These are phyloP conservation scores for Ypsolopha scabrella DNA, from an alignment of 2,888 invertebrate genomes.

Conservation along the genomic window DNA sequence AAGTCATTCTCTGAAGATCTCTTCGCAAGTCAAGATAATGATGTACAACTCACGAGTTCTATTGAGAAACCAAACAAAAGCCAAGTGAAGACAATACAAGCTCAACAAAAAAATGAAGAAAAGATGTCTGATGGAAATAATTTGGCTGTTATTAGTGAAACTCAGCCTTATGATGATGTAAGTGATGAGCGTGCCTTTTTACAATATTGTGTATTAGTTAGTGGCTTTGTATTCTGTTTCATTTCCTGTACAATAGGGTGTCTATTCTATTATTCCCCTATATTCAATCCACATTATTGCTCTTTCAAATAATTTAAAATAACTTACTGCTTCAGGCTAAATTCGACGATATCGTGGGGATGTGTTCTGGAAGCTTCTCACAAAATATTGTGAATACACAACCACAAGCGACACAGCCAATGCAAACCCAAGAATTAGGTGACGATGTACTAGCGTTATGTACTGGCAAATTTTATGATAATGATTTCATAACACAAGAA, in stretches of 20 bases:
- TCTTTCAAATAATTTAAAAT: not conserved
- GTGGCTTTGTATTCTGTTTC: not conserved
- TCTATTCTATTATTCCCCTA: too few species aligned
- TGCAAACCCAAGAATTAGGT: slow-evolving; percentile 45
- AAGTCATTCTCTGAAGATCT: slow-evolving; percentile 39
- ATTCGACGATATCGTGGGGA: slow-evolving; percentile 62
- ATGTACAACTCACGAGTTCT: not conserved
- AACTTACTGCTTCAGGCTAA: slow-evolving; percentile 27
- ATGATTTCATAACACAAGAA: slow-evolving; percentile 37
- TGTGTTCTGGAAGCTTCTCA: slow-evolving; percentile 69
- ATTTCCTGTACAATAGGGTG: not conserved
- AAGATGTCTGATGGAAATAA: slow-evolving; percentile 11
- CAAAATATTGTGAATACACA: slow-evolving; percentile 52
- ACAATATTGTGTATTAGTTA: not conserved
- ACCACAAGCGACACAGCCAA: slow-evolving; percentile 24
- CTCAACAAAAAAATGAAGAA: not conserved
- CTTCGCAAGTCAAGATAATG: slow-evolving; percentile 39
- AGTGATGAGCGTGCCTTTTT: slow-evolving; percentile 15
- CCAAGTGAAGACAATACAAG: slow-evolving; percentile 17
- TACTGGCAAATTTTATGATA: slow-evolving; percentile 69
- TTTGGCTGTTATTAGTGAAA: slow-evolving; percentile 22
- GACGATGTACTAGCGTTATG: slow-evolving; percentile 66
- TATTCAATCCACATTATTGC: not conserved
- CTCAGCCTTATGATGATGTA: slow-evolving; percentile 32
- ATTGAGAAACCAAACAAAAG: slow-evolving; percentile 2